Evolutionary conservation across 2,888 invertebrate species (phyloP), one percentile per base, ranked within the genome.

Genomic region (Oasisia sp.): DNA sequence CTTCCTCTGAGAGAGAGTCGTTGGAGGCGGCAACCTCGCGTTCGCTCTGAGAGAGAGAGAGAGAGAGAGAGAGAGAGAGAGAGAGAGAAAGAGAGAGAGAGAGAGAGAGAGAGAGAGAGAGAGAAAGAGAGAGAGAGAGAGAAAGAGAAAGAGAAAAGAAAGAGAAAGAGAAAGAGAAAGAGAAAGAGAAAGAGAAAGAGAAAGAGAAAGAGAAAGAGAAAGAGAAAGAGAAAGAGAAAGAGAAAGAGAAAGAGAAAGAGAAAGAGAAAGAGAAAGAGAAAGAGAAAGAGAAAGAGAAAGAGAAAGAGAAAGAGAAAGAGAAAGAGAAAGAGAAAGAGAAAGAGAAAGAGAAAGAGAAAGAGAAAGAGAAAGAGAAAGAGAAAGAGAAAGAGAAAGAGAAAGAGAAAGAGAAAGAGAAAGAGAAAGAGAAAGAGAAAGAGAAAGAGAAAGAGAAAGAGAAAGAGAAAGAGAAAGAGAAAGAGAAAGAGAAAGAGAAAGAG

Each of bases 91-190:
- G 56, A 89, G 74, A 91, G 32, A 44, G 91, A 58, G 19, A 7
- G 50, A 45, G 32, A 0, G 38, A 44, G 32, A 32, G n/a, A 91
- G 8, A 32, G 92, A 92, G n/a, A 91, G 32, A 38, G 8, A 11
- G 91, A 91, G 91, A 32, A 32, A 50, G 32, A 92, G 44, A 91
- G 91, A 58, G 58, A 92, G 91, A 91, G 92, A 92, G 92, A 92
- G 92, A 92, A 2, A 56, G 91, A 91, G 92, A 92, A 50, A 32
- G 38, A 91, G 92, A 91, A 1, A 38, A 8, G 92, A 14, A 32
- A 56, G 91, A 92, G 92, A 92, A 19, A 74, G 32, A 91, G 92
- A 92, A 32, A 92, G 91, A 91, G 92, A 92, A 92, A 92, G 91
- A 56, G 91, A 92, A 92, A 92, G 91, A 56, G 91, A 92, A 45